Evolutionary conservation across 2,888 invertebrate species (phyloP), one percentile per base, ranked within the genome.

Genomic region (Eupithecia inturbata): DNA sequence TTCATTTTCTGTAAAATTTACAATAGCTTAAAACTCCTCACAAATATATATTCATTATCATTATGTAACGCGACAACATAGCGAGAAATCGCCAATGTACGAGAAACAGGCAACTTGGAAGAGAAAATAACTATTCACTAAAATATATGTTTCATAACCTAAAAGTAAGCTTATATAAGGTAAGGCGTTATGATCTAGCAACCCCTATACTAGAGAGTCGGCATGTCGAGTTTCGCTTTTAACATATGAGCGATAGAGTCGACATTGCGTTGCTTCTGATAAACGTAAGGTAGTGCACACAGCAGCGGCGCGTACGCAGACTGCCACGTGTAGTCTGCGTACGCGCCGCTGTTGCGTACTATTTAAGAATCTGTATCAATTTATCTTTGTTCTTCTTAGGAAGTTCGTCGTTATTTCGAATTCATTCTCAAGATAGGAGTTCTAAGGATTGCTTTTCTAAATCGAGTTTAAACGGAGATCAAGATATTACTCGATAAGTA

Each of bases 1-100:
- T 92, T 92, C 88, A 86, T 94, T 94, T 94, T 94, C 92, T 94
- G 94, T 94, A 94, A 94, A 94, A 94, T 94, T 93, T 94, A 94
- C 93, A 93, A 92, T 94, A 94, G 92, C 93, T 93, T 94, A 93
- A 93, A 93, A 92, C 91, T 94, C 91, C 89, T 94, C 94, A 92
- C 94, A 94, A 93, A 93, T 92, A 92, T 90, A 90, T 91, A 83
- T 82, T 89, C 87, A 86, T 87, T 88, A 84, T 89, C 86, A 86
- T 87, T 88, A 89, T 89, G 86, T 89, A 88, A 89, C 89, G 91
- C 88, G 90, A 91, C 89, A 90, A 88, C 86, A 88, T 85, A 83
- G 87, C 87, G 87, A 84, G 73, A 75, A 77, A 79, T 83, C 87
- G 87, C 83, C 83, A 77, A 85, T 82, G 76, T 83, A 87, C 88